A percentile compares a stretch with the other conserved stretches of the same genome.
These are phyloP conservation scores for Spodoptera frugiperda DNA, from an alignment of 1,140 invertebrate species.

Conservation along the genomic window DNA sequence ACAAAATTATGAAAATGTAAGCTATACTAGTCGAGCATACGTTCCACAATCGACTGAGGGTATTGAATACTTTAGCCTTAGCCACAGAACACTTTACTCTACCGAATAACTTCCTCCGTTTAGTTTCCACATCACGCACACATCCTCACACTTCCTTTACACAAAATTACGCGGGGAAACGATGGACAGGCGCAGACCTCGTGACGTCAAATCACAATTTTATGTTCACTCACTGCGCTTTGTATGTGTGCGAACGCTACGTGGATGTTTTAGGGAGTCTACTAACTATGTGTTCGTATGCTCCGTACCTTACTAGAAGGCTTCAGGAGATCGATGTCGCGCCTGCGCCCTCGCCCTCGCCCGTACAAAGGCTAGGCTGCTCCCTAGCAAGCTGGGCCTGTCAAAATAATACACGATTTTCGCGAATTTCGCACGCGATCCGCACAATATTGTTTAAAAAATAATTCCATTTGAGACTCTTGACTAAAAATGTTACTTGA, in stretches of 20 bases:
- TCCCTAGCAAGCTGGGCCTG: slow-evolving; percentile 65
- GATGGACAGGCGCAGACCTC: neutral
- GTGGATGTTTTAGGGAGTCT: slow-evolving; percentile 10
- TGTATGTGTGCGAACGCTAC: slow-evolving; percentile 10
- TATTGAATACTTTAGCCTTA: slow-evolving; percentile 64
- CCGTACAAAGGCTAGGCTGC: slow-evolving; percentile 76
- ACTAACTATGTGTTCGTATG: neutral
- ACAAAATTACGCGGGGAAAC: neutral
- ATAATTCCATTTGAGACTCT: slow-evolving; percentile 8
- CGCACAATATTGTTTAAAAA: slow-evolving; percentile 42
- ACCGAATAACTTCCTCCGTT: neutral
- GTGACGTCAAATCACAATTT: neutral
- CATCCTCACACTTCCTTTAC: neutral
- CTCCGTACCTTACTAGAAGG: slow-evolving; percentile 52
- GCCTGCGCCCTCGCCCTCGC: slow-evolving; percentile 66
- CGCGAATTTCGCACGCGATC: slow-evolving; percentile 57
- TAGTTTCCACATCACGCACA: neutral
- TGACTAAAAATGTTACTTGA: neutral
- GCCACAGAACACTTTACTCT: neutral
- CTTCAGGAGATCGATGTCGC: slow-evolving; percentile 74
- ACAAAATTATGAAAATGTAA: neutral
- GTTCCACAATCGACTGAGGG: slow-evolving; percentile 56
- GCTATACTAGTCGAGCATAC: slow-evolving; percentile 3
- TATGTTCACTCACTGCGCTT: neutral
- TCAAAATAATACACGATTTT: slow-evolving; percentile 76